A percentile compares a stretch with the other conserved stretches of the same genome.
phyloP scores from a whole-genome alignment of 2,888 invertebrate genomes.

The Limnephilus lunatus region DNA sequence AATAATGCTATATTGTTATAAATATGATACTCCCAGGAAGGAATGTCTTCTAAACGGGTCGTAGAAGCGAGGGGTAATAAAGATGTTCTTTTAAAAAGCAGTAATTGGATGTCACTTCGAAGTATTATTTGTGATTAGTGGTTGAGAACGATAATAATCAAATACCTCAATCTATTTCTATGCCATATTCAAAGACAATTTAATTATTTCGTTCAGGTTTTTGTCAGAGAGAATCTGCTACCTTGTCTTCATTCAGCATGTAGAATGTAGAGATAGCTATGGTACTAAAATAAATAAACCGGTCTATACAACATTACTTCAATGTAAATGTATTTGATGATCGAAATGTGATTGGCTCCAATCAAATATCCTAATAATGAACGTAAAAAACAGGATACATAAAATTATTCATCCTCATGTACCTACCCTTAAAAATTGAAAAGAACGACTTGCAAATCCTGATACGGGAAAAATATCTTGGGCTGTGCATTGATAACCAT shows the following conservation, averaged over 20 bases:
- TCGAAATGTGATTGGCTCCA: neutral
- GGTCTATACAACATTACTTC: neutral
- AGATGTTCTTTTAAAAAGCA: neutral
- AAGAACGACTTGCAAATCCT: too few species aligned
- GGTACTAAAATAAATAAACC: neutral
- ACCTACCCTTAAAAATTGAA: too few species aligned
- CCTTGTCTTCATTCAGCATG: neutral
- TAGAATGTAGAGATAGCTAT: neutral
- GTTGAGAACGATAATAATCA: neutral
- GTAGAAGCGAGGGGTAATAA: neutral
- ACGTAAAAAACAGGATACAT: too few species aligned
- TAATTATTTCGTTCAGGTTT: neutral
- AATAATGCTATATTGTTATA: neutral
- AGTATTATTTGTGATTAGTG: neutral
- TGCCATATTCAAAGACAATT: neutral
- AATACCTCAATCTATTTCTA: neutral
- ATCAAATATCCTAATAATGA: neutral
- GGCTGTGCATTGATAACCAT: too few species aligned
- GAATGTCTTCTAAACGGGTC: slow-evolving; percentile 8
- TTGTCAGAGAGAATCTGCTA: neutral
- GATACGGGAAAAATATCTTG: too few species aligned
- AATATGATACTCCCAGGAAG: neutral
- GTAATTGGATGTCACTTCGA: neutral
- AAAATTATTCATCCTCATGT: too few species aligned
- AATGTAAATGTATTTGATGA: neutral